Evolutionary conservation across 2,113 vertebrate species (phyloP).

Genomic region (Rhineura floridana): DNA sequence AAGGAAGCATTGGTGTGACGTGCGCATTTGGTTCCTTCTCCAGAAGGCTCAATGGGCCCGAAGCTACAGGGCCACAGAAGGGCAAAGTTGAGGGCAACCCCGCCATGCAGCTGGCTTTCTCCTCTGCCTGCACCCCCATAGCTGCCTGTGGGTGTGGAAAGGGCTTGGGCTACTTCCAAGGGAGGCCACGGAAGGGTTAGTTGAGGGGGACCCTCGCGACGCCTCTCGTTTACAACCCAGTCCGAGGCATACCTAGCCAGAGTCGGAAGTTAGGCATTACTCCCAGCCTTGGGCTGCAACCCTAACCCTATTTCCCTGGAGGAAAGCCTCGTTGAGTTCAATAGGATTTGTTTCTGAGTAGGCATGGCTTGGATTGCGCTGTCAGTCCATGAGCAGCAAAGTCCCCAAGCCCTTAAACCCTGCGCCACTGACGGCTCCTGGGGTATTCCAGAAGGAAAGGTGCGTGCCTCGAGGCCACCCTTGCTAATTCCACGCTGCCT

Average conservation of each 20-base stretch:
- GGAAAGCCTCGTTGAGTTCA: too few species aligned
- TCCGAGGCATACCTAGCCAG: too few species aligned
- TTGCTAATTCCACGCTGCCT: too few species aligned
- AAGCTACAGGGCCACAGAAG: background rate
- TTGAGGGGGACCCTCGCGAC: background rate
- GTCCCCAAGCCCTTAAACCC: too few species aligned
- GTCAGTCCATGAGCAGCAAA: background rate
- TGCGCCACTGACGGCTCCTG: background rate
- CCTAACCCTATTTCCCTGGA: too few species aligned
- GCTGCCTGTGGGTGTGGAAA: background rate
- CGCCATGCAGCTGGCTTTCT: background rate
- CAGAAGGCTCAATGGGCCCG: slow-evolving; percentile 18
- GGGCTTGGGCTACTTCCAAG: background rate
- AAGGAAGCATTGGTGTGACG: slow-evolving; percentile 55
- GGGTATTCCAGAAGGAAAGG: background rate
- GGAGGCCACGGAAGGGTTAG: background rate
- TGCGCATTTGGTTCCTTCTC: slow-evolving; percentile 47
- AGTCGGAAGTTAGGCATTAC: too few species aligned
- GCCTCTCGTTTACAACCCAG: background rate
- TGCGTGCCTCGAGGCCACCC: background rate
- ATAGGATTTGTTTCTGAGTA: too few species aligned
- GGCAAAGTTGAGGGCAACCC: background rate
- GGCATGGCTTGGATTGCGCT: too few species aligned
- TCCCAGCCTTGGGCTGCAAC: too few species aligned
- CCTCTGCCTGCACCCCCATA: background rate